phyloP scores from a whole-genome alignment of 1,140 invertebrate species.

The Laupala kohalensis region DNA sequence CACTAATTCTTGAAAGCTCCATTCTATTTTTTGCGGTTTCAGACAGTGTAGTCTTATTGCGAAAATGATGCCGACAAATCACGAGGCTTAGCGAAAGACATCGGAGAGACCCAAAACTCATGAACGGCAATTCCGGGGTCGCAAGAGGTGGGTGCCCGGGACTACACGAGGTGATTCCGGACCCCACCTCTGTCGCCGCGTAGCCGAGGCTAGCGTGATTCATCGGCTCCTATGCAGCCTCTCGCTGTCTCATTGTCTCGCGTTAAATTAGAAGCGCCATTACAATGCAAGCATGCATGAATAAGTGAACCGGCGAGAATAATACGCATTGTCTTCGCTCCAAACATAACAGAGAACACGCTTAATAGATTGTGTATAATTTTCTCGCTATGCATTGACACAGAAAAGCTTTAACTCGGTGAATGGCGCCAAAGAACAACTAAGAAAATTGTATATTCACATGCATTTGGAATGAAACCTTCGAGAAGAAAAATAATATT shows the following conservation, averaged over 20 bases:
- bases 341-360: background rate
- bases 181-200: no score
- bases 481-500: no score
- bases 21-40: no score
- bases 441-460: no score
- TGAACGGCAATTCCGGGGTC: no score
- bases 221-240: background rate
- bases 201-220: background rate
- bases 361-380: background rate
- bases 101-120: no score
- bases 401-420: background rate
- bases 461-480: no score
- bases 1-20: no score
- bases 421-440: background rate
- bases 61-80: no score
- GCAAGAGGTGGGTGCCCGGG: no score
- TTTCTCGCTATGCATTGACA: background rate
- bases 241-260: background rate
- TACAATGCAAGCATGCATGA: background rate
- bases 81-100: no score
- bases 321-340: background rate
- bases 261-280: background rate
- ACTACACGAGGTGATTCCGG: background rate
- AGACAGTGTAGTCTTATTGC: no score
- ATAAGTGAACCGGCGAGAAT: background rate